These are phyloP conservation scores for Steinernema feltiae DNA, from an alignment of 1,140 invertebrate genomes.

Conservation along the genomic window DNA sequence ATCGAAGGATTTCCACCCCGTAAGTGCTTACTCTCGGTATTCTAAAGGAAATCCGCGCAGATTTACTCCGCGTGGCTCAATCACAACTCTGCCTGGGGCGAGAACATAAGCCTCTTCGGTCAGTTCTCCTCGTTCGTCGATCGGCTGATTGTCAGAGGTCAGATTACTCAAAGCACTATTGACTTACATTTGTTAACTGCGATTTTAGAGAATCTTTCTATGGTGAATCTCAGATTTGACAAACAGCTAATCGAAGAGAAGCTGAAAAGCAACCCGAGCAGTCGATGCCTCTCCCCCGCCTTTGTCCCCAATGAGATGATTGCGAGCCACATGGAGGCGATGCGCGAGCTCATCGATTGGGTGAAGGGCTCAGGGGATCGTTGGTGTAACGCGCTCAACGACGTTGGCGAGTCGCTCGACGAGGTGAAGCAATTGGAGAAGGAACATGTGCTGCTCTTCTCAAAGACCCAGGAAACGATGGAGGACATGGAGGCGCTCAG, in stretches of 20 bases:
- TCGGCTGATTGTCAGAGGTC: not conserved
- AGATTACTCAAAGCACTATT: not conserved
- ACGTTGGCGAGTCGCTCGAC: conserved; percentile 5
- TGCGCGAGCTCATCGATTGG: not conserved
- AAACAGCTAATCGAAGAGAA: not conserved
- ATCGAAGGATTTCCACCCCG: not conserved
- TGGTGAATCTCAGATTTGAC: not conserved
- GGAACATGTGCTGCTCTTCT: not conserved
- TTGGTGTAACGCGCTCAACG: not conserved
- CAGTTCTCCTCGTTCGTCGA: not conserved
- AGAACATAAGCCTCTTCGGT: not conserved
- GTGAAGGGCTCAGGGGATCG: not conserved
- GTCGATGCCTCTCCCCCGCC: not conserved
- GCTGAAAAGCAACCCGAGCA: not conserved
- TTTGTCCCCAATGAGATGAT: not conserved
- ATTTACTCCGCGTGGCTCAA: not conserved
- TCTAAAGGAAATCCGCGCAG: not conserved
- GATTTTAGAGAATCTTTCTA: not conserved
- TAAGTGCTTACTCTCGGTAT: not conserved
- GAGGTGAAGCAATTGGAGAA: not conserved
- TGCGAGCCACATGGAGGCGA: not conserved
- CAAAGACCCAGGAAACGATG: not conserved
- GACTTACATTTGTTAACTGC: not conserved
- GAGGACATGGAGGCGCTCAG: not conserved
- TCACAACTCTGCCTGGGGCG: not conserved